Evolutionary conservation across 2,797 vertebrate genomes (phyloP).

Genomic region (Neoniphon sammara): DNA sequence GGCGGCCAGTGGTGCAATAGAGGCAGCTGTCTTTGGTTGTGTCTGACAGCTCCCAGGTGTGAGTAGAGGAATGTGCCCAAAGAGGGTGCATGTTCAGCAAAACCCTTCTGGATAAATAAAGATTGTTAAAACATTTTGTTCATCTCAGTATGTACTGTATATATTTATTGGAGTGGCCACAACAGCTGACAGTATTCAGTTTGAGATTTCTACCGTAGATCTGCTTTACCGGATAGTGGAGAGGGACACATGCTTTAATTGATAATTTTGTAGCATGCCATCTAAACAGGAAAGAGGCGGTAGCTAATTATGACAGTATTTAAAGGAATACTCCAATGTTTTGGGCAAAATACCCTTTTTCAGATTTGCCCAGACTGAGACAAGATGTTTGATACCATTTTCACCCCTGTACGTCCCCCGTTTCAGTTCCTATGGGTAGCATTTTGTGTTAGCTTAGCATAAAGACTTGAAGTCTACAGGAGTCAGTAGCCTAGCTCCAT

Average conservation of each 20-base stretch:
- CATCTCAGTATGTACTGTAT: slow-evolving; percentile 46
- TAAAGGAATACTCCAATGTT: too few species aligned
- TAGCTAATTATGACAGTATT: slow-evolving; percentile 1
- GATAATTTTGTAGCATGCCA: slow-evolving; percentile 8
- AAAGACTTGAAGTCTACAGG: too few species aligned
- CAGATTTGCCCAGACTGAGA: too few species aligned
- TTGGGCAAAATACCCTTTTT: too few species aligned
- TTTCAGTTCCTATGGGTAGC: too few species aligned
- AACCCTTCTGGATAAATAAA: slow-evolving; percentile 63
- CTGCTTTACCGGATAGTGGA: slow-evolving; percentile 44
- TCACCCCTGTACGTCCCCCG: too few species aligned
- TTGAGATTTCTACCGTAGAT: slow-evolving; percentile 56
- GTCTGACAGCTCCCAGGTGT: slow-evolving; percentile 61
- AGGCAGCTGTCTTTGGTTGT: slow-evolving; percentile 38
- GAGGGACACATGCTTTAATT: slow-evolving; percentile 24
- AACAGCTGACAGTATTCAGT: slow-evolving; percentile 32
- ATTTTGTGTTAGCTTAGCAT: too few species aligned
- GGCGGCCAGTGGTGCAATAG: neutral
- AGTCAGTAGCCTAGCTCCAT: too few species aligned
- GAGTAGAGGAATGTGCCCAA: slow-evolving; percentile 28
- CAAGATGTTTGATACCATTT: too few species aligned
- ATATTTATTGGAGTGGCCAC: slow-evolving; percentile 1
- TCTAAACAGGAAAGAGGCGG: slow-evolving; percentile 21
- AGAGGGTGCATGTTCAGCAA: slow-evolving; percentile 58
- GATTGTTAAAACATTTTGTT: slow-evolving; percentile 59